Evolutionary conservation across 2,888 invertebrate species (phyloP), one percentile per base, ranked within the genome.

Genomic region (Crocallis elinguaria): DNA sequence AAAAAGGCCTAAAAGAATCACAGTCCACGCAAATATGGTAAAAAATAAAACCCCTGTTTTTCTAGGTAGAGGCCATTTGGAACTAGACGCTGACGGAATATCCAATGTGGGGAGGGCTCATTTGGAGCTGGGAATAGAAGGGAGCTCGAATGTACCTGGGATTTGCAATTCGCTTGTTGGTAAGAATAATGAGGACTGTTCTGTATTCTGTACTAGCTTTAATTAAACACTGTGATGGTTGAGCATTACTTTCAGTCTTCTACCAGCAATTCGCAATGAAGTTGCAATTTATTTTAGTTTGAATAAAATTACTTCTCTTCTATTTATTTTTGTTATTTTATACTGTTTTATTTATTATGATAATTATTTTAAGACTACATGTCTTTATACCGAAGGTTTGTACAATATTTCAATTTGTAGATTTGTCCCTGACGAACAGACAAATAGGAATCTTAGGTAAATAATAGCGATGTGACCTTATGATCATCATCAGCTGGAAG

Each of bases 31-130:
- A 21, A 23, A 27, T 17, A 16, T n/a, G 23, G 9, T 13, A 19
- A 32, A 36, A 39, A 48, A 27, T 50, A 42, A 44, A 48, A 48
- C 13, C 16, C 30, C n/a, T 51, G 36, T 55, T 49, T 62, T 71
- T 75, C 53, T 69, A 88, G 87, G 82, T n/a, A 86, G 77, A 59
- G 73, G 72, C 17, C 64, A 64, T 30, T 67, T 88, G 57, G 80
- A 77, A 61, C 49, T 88, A 39, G 77, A 85, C 57, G 77, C 83
- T 12, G 66, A 69, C 6, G 88, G 88, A 61, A 82, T 88, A 69
- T 86, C 87, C 29, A 87, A 88, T 68, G 67, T 88, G 58, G 88
- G 88, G 0, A 79, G 74, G 67, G 75, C 78, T 17, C 74, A 72
- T 16, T 41, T 88, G 16, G 74, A 82, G 30, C 38, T 88, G 23